Evolutionary conservation across 2,888 invertebrate species (phyloP).

Genomic region (Eucera pruinosa): DNA sequence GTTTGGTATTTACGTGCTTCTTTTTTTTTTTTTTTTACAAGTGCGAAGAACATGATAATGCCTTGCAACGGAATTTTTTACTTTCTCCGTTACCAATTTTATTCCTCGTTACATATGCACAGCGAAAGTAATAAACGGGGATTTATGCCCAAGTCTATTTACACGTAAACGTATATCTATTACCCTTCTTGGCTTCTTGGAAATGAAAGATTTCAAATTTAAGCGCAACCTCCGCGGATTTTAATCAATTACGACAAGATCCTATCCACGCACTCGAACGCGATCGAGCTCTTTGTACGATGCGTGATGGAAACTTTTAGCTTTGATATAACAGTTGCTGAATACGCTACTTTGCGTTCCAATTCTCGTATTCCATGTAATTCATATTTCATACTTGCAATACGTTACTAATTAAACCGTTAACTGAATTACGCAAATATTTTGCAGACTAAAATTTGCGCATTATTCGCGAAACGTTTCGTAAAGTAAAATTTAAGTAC

Average conservation of each 20-base stretch:
- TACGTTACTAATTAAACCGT: not conserved
- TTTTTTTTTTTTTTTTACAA: slow-evolving; percentile 13
- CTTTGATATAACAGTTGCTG: slow-evolving; percentile 56
- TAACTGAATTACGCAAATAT: not conserved
- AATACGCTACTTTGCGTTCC: not conserved
- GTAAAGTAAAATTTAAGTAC: too few species aligned
- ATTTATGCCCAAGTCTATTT: too few species aligned
- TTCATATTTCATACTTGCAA: too few species aligned
- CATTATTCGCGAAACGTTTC: too few species aligned
- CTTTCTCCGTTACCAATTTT: not conserved
- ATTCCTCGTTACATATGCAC: too few species aligned
- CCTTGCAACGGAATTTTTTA: slow-evolving; percentile 28
- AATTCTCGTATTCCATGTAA: not conserved
- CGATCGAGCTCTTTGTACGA: slow-evolving; percentile 51
- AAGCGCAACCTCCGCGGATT: slow-evolving; percentile 18
- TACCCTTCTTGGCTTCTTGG: too few species aligned
- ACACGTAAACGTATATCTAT: too few species aligned
- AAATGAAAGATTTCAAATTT: slow-evolving; percentile 4
- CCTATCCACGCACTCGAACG: slow-evolving; percentile 33
- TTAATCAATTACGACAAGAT: slow-evolving; percentile 52
- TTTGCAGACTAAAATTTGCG: not conserved
- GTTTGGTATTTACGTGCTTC: slow-evolving; percentile 13
- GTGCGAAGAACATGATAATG: slow-evolving; percentile 18
- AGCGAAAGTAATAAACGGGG: too few species aligned
- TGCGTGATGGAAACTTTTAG: slow-evolving; percentile 77